Conservation (phyloP, 2,113 vertebrate species). For the Gymnocephalus cernua region DNA sequence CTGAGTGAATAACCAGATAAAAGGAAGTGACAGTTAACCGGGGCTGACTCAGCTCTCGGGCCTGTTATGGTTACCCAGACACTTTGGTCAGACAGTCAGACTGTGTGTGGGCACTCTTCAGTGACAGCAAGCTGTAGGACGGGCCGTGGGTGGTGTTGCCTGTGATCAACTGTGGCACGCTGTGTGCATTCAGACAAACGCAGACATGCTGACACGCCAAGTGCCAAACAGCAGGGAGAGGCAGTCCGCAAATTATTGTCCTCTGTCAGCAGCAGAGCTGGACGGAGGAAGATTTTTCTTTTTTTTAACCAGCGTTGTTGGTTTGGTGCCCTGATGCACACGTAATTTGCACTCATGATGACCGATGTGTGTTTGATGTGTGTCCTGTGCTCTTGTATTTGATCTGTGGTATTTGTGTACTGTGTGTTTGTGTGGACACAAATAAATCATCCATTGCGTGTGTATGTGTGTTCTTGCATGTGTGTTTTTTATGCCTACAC, state of each 20-base stretch:
- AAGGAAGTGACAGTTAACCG: conserved; percentile 56
- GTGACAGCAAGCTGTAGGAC: conserved; percentile 63
- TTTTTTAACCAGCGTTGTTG: not conserved
- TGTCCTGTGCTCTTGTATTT: not conserved
- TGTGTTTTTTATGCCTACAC: not conserved
- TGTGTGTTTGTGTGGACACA: not conserved
- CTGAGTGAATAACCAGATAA: conserved; percentile 12
- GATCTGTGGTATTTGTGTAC: not conserved
- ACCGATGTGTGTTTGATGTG: conserved; percentile 6
- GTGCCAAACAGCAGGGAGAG: conserved; percentile 63
- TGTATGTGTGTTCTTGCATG: not conserved
- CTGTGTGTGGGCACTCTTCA: conserved; percentile 55
- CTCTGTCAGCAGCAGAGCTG: conserved; percentile 56
- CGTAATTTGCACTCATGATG: not conserved
- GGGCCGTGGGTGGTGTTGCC: conserved; percentile 54
- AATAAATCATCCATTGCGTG: not conserved
- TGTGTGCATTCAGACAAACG: conserved; percentile 41
- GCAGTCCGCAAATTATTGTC: conserved; percentile 55
- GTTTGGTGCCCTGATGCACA: not conserved
- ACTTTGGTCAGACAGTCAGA: conserved; percentile 67
- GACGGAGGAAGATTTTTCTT: conserved; percentile 9
- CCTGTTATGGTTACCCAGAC: conserved; percentile 57
- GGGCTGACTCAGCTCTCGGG: conserved; percentile 67
- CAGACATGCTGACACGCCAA: conserved; percentile 66
- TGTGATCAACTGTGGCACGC: conserved; percentile 57